phyloP scores from a whole-genome alignment of 2,888 invertebrate genomes.

The Tenthredo notha region DNA sequence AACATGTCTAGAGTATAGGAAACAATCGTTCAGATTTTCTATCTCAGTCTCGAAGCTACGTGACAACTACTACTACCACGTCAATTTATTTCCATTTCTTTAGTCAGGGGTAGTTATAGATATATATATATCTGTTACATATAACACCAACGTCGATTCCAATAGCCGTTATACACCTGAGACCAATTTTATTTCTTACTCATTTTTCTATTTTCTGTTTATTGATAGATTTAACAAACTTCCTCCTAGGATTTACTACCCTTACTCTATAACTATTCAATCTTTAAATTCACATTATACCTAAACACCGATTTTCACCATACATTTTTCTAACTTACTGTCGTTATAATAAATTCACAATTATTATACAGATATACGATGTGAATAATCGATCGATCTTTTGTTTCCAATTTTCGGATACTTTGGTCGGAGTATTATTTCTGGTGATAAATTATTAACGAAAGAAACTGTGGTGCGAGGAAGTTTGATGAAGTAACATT shows the following conservation, averaged over 20 bases:
- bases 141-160: not conserved
- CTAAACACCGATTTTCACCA: no score
- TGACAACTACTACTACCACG: not conserved
- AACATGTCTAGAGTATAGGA: not conserved
- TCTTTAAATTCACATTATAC: no score
- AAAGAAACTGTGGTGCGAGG: not conserved
- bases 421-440: not conserved
- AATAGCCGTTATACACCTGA: not conserved
- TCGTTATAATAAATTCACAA: no score
- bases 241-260: not conserved
- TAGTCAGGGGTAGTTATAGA: not conserved
- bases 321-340: no score
- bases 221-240: not conserved
- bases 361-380: no score
- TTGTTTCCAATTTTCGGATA: not conserved
- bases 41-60: no score
- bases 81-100: slow-evolving; percentile 30
- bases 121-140: not conserved
- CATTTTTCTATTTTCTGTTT: not conserved
- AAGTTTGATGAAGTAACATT: not conserved
- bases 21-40: slow-evolving; percentile 23
- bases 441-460: not conserved
- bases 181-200: not conserved
- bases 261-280: no score
- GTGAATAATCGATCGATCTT: no score